These are phyloP conservation scores for Ctenopoma multispine DNA, from an alignment of 2,797 vertebrate genomes.

Conservation along the genomic window DNA sequence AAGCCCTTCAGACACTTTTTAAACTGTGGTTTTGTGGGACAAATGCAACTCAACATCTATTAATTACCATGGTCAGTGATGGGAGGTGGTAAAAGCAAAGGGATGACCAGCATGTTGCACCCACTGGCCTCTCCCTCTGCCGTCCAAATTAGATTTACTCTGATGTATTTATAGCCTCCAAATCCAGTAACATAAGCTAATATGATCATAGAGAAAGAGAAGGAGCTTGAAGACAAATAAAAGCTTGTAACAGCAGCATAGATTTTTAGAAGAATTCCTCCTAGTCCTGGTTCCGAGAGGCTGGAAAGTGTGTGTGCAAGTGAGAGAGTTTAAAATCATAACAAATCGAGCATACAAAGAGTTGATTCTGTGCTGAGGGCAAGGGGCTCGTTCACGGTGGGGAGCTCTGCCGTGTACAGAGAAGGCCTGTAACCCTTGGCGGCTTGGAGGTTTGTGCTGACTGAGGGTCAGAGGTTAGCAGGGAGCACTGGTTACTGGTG, in stretches of 20 bases:
- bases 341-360: slow-evolving; percentile 82
- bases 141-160: slow-evolving; percentile 72
- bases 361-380: slow-evolving; percentile 77
- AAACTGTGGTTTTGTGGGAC: slow-evolving; percentile 64
- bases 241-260: slow-evolving; percentile 32
- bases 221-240: slow-evolving; percentile 39
- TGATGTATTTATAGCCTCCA: slow-evolving; percentile 72
- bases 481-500: slow-evolving; percentile 42
- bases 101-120: slow-evolving; percentile 59
- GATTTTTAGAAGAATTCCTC: slow-evolving; percentile 50
- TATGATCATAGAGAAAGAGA: slow-evolving; percentile 34
- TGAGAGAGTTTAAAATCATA: slow-evolving; percentile 66
- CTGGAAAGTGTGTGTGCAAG: slow-evolving; percentile 56
- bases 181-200: slow-evolving; percentile 59
- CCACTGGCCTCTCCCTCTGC: slow-evolving; percentile 54
- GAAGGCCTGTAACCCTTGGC: slow-evolving; percentile 64
- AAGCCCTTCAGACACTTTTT: slow-evolving; percentile 44
- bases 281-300: slow-evolving; percentile 5
- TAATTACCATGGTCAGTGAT: slow-evolving; percentile 66
- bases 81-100: slow-evolving; percentile 48
- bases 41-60: slow-evolving; percentile 78
- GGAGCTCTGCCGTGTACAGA: slow-evolving; percentile 47
- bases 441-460: slow-evolving; percentile 52
- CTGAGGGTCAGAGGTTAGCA: slow-evolving; percentile 66
- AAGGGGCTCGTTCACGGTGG: slow-evolving; percentile 64